Evolutionary conservation across 2,888 invertebrate species (phyloP).

Genomic region (Arctia plantaginis): DNA sequence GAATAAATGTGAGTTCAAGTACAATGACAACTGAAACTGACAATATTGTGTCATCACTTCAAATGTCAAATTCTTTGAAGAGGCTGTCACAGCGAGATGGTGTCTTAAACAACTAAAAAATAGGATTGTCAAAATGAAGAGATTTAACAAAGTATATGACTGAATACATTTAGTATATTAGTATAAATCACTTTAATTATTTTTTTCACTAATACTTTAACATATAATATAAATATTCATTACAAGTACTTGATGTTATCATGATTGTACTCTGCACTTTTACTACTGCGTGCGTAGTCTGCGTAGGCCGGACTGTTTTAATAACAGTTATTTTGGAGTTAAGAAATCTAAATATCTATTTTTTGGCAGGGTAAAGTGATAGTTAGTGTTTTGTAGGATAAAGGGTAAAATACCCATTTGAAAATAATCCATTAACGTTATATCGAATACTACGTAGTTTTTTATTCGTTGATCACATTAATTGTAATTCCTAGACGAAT

Average conservation of each 20-base stretch:
- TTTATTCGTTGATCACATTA: not conserved
- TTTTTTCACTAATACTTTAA: not conserved
- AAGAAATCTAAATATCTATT: too few relatives aligned
- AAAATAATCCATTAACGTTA: not conserved
- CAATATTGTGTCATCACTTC: too few relatives aligned
- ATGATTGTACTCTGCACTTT: not conserved
- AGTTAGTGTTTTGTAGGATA: too few relatives aligned
- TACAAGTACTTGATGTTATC: not conserved
- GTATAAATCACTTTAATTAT: too few relatives aligned
- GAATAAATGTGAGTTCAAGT: not conserved
- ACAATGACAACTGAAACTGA: not conserved
- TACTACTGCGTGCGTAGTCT: too few relatives aligned
- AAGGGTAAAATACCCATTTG: not conserved
- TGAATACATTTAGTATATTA: too few relatives aligned
- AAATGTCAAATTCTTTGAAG: too few relatives aligned
- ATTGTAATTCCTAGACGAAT: conserved; percentile 29
- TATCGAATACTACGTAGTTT: not conserved
- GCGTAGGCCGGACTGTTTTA: not conserved
- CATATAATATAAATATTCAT: not conserved
- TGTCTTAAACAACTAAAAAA: too few relatives aligned
- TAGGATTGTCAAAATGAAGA: too few relatives aligned
- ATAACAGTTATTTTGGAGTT: too few relatives aligned
- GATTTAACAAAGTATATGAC: too few relatives aligned
- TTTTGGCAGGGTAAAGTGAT: too few relatives aligned
- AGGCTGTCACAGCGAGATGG: not conserved